phyloP scores from a whole-genome alignment of 2,888 invertebrate species.

The Pseudolycoriella hygida region DNA sequence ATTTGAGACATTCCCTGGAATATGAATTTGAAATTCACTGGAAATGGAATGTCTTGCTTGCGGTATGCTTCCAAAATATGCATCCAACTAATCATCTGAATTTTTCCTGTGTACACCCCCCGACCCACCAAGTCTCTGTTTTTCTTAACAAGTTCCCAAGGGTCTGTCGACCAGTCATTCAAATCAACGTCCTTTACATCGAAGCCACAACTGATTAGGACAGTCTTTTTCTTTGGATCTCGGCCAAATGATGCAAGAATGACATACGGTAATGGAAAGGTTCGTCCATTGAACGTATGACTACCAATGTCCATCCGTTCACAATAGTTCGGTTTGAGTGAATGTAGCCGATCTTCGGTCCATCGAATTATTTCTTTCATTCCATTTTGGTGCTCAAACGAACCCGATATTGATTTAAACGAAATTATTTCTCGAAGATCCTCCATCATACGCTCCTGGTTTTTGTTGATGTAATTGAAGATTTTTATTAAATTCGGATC shows the following conservation, averaged over 20 bases:
- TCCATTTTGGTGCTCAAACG: conserved; percentile 18
- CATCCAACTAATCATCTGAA: conserved; percentile 27
- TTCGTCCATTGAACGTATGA: conserved; percentile 20
- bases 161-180: conserved; percentile 25
- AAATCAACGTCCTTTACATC: conserved; percentile 25
- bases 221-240: conserved; percentile 22
- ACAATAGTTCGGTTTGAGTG: conserved; percentile 22
- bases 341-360: conserved; percentile 24
- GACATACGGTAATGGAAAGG: conserved; percentile 23
- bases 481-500: conserved; percentile 15
- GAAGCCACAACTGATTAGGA: conserved; percentile 26
- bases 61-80: conserved; percentile 26
- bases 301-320: conserved; percentile 26
- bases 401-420: conserved; percentile 24
- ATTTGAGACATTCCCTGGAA: conserved; percentile 28
- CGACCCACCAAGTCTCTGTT: conserved; percentile 25
- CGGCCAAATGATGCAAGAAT: conserved; percentile 23
- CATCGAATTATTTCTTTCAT: conserved; percentile 22
- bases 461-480: conserved; percentile 26
- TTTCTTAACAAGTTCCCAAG: conserved; percentile 23
- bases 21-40: conserved; percentile 30
- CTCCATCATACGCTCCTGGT: conserved; percentile 17
- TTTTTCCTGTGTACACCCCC: conserved; percentile 29
- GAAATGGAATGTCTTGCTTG: conserved; percentile 20
- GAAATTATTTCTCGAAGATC: conserved; percentile 23